Conservation (phyloP, 2,113 vertebrate genomes). For the Lonchura striata region DNA sequence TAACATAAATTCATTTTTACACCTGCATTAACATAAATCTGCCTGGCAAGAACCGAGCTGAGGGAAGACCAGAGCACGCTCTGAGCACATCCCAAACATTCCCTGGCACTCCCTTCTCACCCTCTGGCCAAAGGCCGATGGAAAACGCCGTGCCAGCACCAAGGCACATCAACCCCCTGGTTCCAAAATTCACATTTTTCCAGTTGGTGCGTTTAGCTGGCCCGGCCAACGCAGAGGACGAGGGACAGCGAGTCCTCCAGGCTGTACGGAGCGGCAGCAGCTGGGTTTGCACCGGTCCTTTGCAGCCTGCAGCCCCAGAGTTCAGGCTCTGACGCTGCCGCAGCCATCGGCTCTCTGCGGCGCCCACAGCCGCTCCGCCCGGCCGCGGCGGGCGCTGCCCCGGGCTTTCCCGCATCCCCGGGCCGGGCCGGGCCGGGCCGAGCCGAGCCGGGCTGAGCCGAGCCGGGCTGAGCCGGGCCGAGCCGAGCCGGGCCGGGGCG, state of each 20-base stretch:
- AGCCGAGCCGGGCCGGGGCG: no score
- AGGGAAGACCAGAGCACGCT: not conserved
- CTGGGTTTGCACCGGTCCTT: no score
- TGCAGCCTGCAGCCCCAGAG: not conserved
- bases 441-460: no score
- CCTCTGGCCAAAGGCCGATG: not conserved
- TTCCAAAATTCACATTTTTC: not conserved
- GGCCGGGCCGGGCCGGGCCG: no score
- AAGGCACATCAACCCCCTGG: accelerated
- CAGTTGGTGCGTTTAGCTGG: accelerated
- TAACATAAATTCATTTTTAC: not conserved
- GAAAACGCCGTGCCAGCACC: accelerated
- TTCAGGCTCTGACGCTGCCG: no score
- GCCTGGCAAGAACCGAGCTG: not conserved
- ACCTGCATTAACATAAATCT: not conserved
- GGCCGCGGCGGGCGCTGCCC: accelerated
- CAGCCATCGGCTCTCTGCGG: no score
- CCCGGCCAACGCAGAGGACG: not conserved
- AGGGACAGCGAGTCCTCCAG: not conserved
- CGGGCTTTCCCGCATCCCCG: not conserved
- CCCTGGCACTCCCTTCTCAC: not conserved
- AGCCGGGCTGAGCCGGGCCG: no score
- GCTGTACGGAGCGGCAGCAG: no score
- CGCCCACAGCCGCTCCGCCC: not conserved
- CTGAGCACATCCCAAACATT: accelerated